Evolutionary conservation across 2,888 invertebrate species (phyloP), one percentile per base, ranked within the genome.

Genomic region (Melanchra persicariae): DNA sequence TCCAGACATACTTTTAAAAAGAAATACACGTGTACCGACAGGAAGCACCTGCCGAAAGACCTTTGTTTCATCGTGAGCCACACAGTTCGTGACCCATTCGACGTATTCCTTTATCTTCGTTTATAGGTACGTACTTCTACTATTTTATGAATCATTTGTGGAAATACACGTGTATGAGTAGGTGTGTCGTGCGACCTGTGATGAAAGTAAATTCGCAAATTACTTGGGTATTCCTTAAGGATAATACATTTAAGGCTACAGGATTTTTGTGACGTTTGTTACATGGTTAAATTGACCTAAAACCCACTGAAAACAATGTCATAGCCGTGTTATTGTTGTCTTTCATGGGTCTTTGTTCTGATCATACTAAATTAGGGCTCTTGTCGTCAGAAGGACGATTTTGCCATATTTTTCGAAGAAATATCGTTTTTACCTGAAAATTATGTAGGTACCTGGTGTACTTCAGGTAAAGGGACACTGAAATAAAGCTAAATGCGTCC

Each of bases 91-190:
- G 79, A 59, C 43, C 52, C 0, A 6, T 24, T 71, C 49, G 52
- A 47, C 52, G 57, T 26, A 37, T 3, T 24, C 2, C 12, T 62
- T 57, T 43, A 45, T 19, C 40, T 54, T 45, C 17, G n/a, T n/a
- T n/a, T n/a, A 37, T 62, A 59, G 24, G 52, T 47, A 34, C n/a
- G n/a, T n/a, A n/a, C n/a, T n/a, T n/a, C n/a, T n/a, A n/a, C n/a
- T n/a, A n/a, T n/a, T n/a, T n/a, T n/a, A n/a, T 77, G 74, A 77
- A 10, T 77, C 62, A 74, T 26, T 24, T 12, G 43, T 22, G 49
- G 49, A 9, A 40, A 24, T 17, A 34, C 19, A 57, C 10, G 51
- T 60, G 60, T 40, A 12, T 1, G 37, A n/a, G 49, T 26, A 5
- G 12, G 12, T 19, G 49, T 73, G 47, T 54, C 45, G 59, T 55